phyloP scores from a whole-genome alignment of 2,888 invertebrate species.

The Unio delphinus region DNA sequence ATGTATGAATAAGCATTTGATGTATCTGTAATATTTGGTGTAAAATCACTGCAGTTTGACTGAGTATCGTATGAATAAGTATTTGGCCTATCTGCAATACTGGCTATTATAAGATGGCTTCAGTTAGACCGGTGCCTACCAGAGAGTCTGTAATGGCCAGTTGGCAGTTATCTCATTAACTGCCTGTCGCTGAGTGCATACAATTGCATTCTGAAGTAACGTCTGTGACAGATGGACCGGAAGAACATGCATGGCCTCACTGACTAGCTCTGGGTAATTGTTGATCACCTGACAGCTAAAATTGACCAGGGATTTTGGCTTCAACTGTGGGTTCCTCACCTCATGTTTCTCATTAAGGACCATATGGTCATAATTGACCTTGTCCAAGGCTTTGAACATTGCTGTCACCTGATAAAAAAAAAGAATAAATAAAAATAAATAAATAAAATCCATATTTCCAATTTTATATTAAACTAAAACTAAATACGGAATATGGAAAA shows the following conservation, averaged over 20 bases:
- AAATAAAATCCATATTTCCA: no score
- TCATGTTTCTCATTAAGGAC: conserved; percentile 30
- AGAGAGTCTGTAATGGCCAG: conserved; percentile 54
- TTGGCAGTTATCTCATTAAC: conserved; percentile 50
- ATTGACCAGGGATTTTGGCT: conserved; percentile 33
- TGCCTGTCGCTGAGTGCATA: conserved; percentile 35
- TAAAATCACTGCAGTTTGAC: no score
- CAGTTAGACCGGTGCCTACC: conserved; percentile 26
- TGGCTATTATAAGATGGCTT: no score
- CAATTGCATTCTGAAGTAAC: conserved; percentile 45
- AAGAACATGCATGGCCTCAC: conserved; percentile 16
- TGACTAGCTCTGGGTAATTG: conserved; percentile 13
- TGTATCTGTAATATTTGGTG: no score
- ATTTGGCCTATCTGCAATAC: no score
- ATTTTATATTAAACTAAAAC: no score
- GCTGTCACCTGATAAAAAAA: neutral
- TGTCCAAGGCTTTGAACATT: conserved; percentile 56
- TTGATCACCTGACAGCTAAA: conserved; percentile 42
- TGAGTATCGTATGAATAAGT: no score
- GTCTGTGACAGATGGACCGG: conserved; percentile 45
- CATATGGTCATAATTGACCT: conserved; percentile 44
- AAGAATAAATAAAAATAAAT: no score
- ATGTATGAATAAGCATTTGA: no score
- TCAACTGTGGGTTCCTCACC: conserved; percentile 2
- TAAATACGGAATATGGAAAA: no score